These are phyloP conservation scores for Heliconius ismenius DNA, from an alignment of 2,888 invertebrate genomes.

Conservation along the genomic window DNA sequence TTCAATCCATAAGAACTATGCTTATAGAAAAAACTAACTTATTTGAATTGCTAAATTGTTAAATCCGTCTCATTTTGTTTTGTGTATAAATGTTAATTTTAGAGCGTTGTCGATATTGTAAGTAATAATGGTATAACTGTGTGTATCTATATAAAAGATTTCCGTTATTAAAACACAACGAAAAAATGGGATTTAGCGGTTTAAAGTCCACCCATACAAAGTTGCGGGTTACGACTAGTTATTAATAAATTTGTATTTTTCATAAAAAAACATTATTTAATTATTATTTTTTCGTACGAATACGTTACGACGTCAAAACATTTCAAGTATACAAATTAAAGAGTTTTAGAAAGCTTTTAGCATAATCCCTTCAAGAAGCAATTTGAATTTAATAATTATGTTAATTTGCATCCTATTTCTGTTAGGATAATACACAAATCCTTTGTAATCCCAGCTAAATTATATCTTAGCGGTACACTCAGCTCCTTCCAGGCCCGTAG, in stretches of 20 bases:
- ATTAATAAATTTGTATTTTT: too few relatives aligned
- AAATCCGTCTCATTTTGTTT: constrained; percentile 23
- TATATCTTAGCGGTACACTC: constrained; percentile 28
- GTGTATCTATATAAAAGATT: too few relatives aligned
- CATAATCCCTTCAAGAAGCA: constrained; percentile 23
- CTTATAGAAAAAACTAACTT: constrained; percentile 32
- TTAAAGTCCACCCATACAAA: background rate
- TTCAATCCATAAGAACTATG: constrained; percentile 36
- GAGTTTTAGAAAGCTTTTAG: background rate
- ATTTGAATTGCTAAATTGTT: constrained; percentile 37
- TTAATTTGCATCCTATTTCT: constrained; percentile 27
- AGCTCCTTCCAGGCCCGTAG: constrained; percentile 10
- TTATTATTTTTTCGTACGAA: background rate
- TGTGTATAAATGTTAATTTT: background rate
- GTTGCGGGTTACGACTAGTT: background rate
- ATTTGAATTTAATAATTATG: constrained; percentile 27
- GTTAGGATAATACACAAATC: constrained; percentile 26
- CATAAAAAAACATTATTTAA: too few relatives aligned
- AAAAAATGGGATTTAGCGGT: background rate
- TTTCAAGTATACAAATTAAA: background rate
- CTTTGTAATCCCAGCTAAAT: constrained; percentile 27
- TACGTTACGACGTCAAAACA: background rate
- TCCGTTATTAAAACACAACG: background rate
- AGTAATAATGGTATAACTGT: too few relatives aligned
- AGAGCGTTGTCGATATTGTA: background rate